Conservation (phyloP, 2,113 vertebrate genomes). For the Sinocyclocheilus maitianheensis region DNA sequence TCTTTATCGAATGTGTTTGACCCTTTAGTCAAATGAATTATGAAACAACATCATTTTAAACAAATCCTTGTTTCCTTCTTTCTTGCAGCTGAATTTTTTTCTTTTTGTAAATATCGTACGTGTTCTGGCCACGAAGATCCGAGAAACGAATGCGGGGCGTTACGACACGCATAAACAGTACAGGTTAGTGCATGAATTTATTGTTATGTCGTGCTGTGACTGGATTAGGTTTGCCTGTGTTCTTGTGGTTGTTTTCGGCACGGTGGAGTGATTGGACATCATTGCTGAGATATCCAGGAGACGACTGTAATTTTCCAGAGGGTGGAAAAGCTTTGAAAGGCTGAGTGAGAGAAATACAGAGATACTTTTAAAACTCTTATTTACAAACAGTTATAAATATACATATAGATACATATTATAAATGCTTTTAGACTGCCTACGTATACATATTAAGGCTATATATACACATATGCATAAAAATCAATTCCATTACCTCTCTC, state of each 20-base stretch:
- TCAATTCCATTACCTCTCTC: too few relatives aligned
- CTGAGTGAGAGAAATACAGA: not conserved
- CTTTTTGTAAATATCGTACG: constrained; percentile 89
- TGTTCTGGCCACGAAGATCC: constrained; percentile 87
- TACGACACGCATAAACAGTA: constrained; percentile 87
- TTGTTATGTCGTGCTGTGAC: too few relatives aligned
- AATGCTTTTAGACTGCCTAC: too few relatives aligned
- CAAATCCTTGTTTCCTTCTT: constrained; percentile 51
- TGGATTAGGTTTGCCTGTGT: not conserved
- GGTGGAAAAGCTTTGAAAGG: not conserved
- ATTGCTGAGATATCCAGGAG: not conserved
- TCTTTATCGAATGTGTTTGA: too few relatives aligned
- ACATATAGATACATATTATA: too few relatives aligned
- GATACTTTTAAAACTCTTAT: too few relatives aligned
- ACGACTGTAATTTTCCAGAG: constrained; percentile 24
- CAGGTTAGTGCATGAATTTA: constrained; percentile 73
- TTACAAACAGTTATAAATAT: too few relatives aligned
- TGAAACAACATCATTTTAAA: not conserved
- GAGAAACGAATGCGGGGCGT: constrained; percentile 87
- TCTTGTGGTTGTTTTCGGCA: not conserved
- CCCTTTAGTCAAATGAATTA: not conserved
- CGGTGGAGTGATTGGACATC: constrained; percentile 15
- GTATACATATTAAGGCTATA: too few relatives aligned
- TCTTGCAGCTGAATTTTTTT: constrained; percentile 84
- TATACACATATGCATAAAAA: too few relatives aligned